Base-by-base conservation (phyloP, 2,113 vertebrate species). In the Apaloderma vittatum region DNA sequence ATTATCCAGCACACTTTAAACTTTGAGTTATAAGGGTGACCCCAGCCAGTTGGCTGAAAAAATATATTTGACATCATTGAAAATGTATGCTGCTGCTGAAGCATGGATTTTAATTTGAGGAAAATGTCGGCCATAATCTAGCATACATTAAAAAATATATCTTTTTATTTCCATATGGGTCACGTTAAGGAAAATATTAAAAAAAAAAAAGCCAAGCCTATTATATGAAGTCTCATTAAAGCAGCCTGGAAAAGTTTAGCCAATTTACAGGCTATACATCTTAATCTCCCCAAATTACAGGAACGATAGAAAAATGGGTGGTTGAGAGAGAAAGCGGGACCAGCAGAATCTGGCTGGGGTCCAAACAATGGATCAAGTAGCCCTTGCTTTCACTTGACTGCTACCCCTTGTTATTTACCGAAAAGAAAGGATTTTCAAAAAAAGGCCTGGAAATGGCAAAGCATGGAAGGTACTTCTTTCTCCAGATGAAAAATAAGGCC, bases 231-330 rank as follows among this genome's bases (percentile, higher is more conserved):
- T 92, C 97, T 98, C 98, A 98, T 98, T 98, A 98, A 96, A 97
- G 90, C 84, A 97, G 97, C 97, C 98, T 98, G 98, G 98, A 98
- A 98, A 98, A 95, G 97, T 98, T 98, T 98, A 98, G 97, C 94
- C 96, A 97, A 93, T 98, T 98, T 98, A 95, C 98, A 98, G 98
- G 96, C 98, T 98, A 98, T 98, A 98, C 97, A 97, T 98, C 98
- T 98, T 98, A 98, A 98, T 98, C 98, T 97, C 95, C 86, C 83
- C 51, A 75, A 95, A 97, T 97, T 95, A 96, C 87, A 96, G 93
- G 92, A 96, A 90, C 48, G 34, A 97, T 94, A 68, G 73, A 79
- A 88, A 95, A 97, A 97, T n/a, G 78, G 91, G 88, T 82, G 84
- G 80, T 87, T 93, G 96, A 88, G 96, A 94, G 90, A 74, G 90